Percentiles rank a stretch among this genome's conserved stretches.
phyloP scores from a whole-genome alignment of 2,888 invertebrate species.

The Anthoptus insignis region DNA sequence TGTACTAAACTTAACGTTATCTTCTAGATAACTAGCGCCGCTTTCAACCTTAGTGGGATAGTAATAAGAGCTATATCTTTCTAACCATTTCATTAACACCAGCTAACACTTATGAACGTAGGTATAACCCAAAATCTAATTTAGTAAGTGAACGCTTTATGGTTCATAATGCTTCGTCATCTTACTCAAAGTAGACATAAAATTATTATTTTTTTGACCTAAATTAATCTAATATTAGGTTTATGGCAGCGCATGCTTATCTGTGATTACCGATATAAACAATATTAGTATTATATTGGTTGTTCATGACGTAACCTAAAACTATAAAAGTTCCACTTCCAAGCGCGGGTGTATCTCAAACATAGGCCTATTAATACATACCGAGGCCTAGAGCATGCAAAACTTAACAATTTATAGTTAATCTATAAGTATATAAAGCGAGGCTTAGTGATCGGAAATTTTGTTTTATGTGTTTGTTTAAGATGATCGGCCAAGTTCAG shows the following conservation, averaged over 20 bases:
- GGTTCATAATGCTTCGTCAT: constrained; percentile 13
- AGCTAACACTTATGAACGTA: neutral
- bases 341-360: too few species aligned
- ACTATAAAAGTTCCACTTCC: too few species aligned
- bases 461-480: too few species aligned
- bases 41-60: neutral
- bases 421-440: too few species aligned
- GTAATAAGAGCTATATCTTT: neutral
- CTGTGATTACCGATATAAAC: too few species aligned
- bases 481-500: too few species aligned
- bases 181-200: constrained; percentile 12
- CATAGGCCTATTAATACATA: too few species aligned
- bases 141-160: constrained; percentile 16
- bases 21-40: too few species aligned
- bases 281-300: constrained; percentile 27
- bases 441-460: too few species aligned
- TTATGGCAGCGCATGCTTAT: constrained; percentile 28
- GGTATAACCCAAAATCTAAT: constrained; percentile 15
- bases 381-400: too few species aligned
- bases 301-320: neutral
- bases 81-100: neutral
- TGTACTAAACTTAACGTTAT: too few species aligned
- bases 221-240: constrained; percentile 29
- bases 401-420: too few species aligned
- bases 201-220: constrained; percentile 13